Evolutionary conservation across 1,140 invertebrate species (phyloP).

Genomic region (Gonatopus flavifemur): DNA sequence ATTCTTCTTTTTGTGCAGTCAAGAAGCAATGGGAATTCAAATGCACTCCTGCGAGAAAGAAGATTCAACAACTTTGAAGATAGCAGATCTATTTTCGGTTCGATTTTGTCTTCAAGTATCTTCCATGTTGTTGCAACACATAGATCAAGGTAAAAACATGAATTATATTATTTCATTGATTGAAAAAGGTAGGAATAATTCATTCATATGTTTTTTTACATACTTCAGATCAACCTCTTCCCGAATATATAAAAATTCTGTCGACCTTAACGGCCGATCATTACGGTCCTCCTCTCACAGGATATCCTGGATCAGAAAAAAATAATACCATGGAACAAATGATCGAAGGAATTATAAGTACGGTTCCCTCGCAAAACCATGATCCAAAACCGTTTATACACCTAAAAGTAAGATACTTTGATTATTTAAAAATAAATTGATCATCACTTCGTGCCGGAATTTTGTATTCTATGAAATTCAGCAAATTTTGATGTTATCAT

Average conservation of each 20-base stretch:
- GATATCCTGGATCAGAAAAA: constrained; percentile 44
- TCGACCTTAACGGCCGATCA: constrained; percentile 48
- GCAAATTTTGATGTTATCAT: too few species aligned
- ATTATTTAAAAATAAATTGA: background rate
- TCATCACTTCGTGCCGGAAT: too few species aligned
- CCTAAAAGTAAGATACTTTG: constrained; percentile 45
- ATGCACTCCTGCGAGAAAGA: constrained; percentile 35
- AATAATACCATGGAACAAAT: constrained; percentile 51
- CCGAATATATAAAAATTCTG: constrained; percentile 54
- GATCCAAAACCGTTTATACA: constrained; percentile 53
- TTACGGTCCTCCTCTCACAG: constrained; percentile 48
- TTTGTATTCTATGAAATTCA: too few species aligned
- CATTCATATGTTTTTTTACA: too few species aligned
- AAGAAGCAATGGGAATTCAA: constrained; percentile 24
- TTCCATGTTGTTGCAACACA: constrained; percentile 46
- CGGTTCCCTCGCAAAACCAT: constrained; percentile 43
- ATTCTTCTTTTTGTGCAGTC: constrained; percentile 14
- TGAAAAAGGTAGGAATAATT: background rate
- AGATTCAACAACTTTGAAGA: constrained; percentile 19
- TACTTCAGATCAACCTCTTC: constrained; percentile 43
- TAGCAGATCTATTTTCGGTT: constrained; percentile 46
- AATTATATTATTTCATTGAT: background rate
- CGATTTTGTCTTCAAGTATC: constrained; percentile 54
- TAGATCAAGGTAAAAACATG: constrained; percentile 49
- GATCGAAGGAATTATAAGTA: constrained; percentile 53